A percentile compares a stretch with the other conserved stretches of the same genome.
These are phyloP conservation scores for Mythimna impura DNA, from an alignment of 2,888 invertebrate species.

Conservation along the genomic window DNA sequence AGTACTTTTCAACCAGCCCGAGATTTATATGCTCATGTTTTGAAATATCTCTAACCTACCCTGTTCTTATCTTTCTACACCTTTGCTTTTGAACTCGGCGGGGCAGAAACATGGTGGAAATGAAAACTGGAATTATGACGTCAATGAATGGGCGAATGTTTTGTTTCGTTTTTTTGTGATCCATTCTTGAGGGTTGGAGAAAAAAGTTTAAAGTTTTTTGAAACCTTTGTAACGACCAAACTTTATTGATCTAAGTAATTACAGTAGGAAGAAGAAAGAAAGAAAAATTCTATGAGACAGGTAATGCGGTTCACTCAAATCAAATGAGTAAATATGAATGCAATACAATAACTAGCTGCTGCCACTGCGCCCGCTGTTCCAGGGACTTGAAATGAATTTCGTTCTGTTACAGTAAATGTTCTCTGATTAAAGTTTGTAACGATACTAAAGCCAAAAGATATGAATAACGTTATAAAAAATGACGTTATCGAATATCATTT, in stretches of 20 bases:
- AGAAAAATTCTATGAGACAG: too few species aligned
- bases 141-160: conserved; percentile 37
- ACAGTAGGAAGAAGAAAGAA: too few species aligned
- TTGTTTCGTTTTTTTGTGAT: conserved; percentile 12
- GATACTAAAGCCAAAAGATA: too few species aligned
- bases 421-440: too few species aligned
- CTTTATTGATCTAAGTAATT: neutral
- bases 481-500: too few species aligned
- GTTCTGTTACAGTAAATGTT: too few species aligned
- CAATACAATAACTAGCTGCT: too few species aligned
- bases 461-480: too few species aligned
- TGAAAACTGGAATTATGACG: conserved; percentile 34
- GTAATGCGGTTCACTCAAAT: too few species aligned
- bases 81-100: conserved; percentile 48
- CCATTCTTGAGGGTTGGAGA: neutral
- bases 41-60: conserved; percentile 52
- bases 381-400: too few species aligned
- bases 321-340: too few species aligned
- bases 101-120: conserved; percentile 31
- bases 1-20: conserved; percentile 46
- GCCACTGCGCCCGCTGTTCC: too few species aligned
- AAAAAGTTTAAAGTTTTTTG: neutral
- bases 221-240: neutral
- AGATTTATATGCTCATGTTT: conserved; percentile 59
- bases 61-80: conserved; percentile 47